Evolutionary conservation across 2,888 invertebrate genomes (phyloP).

Genomic region (Dascillus cervinus): DNA sequence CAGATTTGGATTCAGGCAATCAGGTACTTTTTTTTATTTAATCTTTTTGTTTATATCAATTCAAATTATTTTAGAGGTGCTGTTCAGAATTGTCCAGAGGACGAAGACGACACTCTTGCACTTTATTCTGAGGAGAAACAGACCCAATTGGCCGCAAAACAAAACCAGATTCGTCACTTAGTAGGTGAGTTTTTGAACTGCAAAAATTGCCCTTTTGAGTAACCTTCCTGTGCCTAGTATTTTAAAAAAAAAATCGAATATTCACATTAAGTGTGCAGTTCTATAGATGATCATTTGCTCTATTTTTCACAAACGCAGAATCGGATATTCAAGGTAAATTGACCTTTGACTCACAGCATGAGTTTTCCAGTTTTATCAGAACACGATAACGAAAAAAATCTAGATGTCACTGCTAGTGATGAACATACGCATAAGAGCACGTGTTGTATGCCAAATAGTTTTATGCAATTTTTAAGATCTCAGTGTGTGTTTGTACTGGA

Average conservation of each 20-base stretch:
- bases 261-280: neutral
- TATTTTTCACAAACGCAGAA: slow-evolving; percentile 37
- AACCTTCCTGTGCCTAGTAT: neutral
- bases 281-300: slow-evolving; percentile 13
- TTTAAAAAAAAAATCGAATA: too few relatives aligned
- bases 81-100: slow-evolving; percentile 78
- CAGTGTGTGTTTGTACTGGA: too few relatives aligned
- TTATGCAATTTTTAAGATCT: too few relatives aligned
- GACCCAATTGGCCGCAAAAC: slow-evolving; percentile 65
- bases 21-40: slow-evolving; percentile 43
- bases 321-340: slow-evolving; percentile 45
- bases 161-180: slow-evolving; percentile 71
- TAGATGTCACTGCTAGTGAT: too few relatives aligned
- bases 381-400: too few relatives aligned
- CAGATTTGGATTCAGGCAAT: slow-evolving; percentile 85
- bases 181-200: slow-evolving; percentile 54
- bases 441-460: too few relatives aligned
- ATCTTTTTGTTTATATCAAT: neutral
- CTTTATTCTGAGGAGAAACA: slow-evolving; percentile 73
- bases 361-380: too few relatives aligned
- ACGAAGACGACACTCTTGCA: slow-evolving; percentile 63
- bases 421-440: too few relatives aligned
- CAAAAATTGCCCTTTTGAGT: neutral
- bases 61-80: slow-evolving; percentile 49
- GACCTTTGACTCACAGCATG: too few relatives aligned